phyloP scores from a whole-genome alignment of 1,140 invertebrate genomes.

The Heliconius himera region DNA sequence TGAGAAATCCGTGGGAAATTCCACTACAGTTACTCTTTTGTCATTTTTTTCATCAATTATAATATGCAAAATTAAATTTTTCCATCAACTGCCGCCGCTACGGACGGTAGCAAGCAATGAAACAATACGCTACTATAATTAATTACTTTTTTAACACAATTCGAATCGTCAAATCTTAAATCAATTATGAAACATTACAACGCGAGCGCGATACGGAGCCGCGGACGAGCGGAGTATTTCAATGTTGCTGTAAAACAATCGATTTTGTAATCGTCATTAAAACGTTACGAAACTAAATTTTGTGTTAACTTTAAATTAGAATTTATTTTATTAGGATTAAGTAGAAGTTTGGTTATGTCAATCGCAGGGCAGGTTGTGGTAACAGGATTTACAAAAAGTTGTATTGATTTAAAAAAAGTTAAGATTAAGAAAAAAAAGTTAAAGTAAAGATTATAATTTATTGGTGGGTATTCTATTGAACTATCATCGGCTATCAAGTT shows the following conservation, averaged over 20 bases:
- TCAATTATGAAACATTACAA: not conserved
- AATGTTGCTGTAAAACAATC: not conserved
- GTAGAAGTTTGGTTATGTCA: no score
- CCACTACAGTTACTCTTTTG: not conserved
- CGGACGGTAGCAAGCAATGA: not conserved
- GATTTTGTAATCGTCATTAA: not conserved
- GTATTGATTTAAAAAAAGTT: no score
- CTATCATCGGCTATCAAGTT: no score
- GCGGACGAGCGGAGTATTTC: not conserved
- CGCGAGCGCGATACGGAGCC: constrained; percentile 25
- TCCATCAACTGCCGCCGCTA: not conserved
- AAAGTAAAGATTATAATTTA: no score
- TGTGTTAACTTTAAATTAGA: no score
- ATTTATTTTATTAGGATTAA: no score
- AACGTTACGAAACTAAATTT: no score
- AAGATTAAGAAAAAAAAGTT: no score
- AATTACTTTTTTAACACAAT: constrained; percentile 5
- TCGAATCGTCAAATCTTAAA: not conserved
- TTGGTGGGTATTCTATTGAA: no score
- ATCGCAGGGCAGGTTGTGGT: no score
- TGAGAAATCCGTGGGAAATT: not conserved
- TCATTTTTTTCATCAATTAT: not conserved
- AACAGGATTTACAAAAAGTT: no score
- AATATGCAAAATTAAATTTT: not conserved
- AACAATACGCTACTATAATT: not conserved